Base-by-base conservation (phyloP, 2,888 invertebrate species). In the Acanthosepion pharaonis region DNA sequence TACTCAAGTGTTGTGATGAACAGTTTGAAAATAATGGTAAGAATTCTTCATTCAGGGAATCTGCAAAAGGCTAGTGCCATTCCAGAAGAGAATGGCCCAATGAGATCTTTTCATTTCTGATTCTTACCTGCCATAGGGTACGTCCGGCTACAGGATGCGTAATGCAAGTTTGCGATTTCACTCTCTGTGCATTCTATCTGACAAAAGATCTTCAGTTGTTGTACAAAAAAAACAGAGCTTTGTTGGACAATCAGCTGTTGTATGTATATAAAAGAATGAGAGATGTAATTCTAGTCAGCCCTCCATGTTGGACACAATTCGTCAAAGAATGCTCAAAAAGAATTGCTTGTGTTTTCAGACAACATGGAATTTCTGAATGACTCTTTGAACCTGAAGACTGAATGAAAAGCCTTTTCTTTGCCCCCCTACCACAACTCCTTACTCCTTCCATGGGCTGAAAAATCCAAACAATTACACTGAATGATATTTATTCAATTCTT, bases 401-500 rank as follows among this genome's bases (percentile, higher is more conserved):
- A 78, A 78, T 78, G n/a, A 33, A n/a, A 78, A 33, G 11, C n/a
- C 5, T 15, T 78, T 78, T 33, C 18, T n/a, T 5, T 33, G n/a
- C n/a, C 11, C n/a, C 11, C 11, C n/a, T 59, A 23, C 20, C 23
- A 20, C 20, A 59, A 59, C 5, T 59, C 5, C 59, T 59, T 59
- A 59, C 59, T 23, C 59, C 78, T 33, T 78, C n/a, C 33, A 78
- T 78, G 3, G 78, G 78, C 11, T 33, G 4, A 78, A 78, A 78
- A 78, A 78, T n/a, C 15, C 33, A 33, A n/a, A 78, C 78, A 78
- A 78, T 78, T 78, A 78, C 15, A n/a, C 78, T 78, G 78, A 78
- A 78, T 78, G n/a, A 78, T 78, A 78, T 78, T 78, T 78, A 78
- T 78, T 78, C n/a, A 78, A 78, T 78, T 78, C 78, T 78, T 78